Percentiles rank a stretch among this genome's conserved stretches.
Conservation (phyloP, 2,888 invertebrate genomes). For the Acanthosepion esculentum region DNA sequence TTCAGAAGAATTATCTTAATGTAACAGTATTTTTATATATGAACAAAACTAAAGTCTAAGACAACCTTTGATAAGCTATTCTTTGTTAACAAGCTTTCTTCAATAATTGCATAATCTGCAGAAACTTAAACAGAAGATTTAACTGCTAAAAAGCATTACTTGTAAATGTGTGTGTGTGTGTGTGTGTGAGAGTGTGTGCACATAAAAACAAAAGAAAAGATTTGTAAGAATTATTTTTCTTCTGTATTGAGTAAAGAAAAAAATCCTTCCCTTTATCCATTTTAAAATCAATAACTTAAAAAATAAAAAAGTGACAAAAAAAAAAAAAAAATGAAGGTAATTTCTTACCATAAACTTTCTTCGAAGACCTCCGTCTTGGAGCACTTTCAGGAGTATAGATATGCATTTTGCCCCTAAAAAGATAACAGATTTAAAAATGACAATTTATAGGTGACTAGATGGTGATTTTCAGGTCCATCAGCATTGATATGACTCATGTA, state of each 20-base stretch:
- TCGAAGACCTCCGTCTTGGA: constrained; percentile 51
- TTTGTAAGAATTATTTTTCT: too few relatives aligned
- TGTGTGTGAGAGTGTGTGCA: background rate
- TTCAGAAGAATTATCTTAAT: background rate
- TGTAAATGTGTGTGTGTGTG: background rate
- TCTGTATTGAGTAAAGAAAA: background rate
- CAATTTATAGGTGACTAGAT: background rate
- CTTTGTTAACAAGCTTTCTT: too few relatives aligned
- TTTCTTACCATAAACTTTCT: constrained; percentile 59
- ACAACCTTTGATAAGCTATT: too few relatives aligned
- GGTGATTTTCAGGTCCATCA: too few relatives aligned
- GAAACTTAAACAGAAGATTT: background rate
- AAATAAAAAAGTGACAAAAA: background rate
- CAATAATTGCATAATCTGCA: too few relatives aligned
- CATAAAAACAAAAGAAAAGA: too few relatives aligned
- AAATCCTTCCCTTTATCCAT: background rate
- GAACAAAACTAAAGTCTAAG: too few relatives aligned
- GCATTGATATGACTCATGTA: too few relatives aligned
- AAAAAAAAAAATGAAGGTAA: background rate
- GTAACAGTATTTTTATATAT: background rate
- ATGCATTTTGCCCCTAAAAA: constrained; percentile 65
- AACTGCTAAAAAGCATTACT: background rate
- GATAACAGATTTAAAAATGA: background rate
- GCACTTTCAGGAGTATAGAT: constrained; percentile 55
- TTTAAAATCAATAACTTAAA: background rate